Base-by-base conservation (phyloP, 92 coral and sea anemone genomes). In the Palythoa heliodiscus region DNA sequence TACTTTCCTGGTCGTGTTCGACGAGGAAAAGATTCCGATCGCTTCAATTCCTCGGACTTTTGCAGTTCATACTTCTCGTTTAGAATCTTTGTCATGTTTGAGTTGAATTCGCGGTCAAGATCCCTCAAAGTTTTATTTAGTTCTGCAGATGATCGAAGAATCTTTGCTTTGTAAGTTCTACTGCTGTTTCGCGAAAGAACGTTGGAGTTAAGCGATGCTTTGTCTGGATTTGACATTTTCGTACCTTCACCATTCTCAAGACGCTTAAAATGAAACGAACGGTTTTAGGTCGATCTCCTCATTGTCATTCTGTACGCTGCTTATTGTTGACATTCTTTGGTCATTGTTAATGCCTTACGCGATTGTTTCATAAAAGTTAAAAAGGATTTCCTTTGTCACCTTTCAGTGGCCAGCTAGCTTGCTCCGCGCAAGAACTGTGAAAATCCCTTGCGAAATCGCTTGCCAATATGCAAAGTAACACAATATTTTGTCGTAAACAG, bases 71-170 rank as follows among this genome's bases (percentile, higher is more conserved):
- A 83, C 54, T 79, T 84, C n/a, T 93, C 95, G 75, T 73, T 92
- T 50, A 93, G 84, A 69, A 93, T 88, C 92, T 88, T 93, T 11
- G 95, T 79, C 52, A 93, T 93, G 83, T 76, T 93, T 72, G 93
- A 48, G 55, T 91, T 71, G 67, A 88, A 93, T 75, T 93, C 95
- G 15, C 85, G 82, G 76, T 93, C 91, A 35, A 93, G 87, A 29
- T 89, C 89, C 35, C 86, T 88, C 10, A 93, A 74, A 15, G 93
- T 93, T 24, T 93, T 91, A 71, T 71, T 81, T 48, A 93, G 87
- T 67, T 90, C 93, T n/a, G 92, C 92, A 39, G 92, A 91, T 0
- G 93, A 91, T 78, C 91, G 91, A 63, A 82, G 83, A 11, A 82
- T 63, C 17, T 88, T 83, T 35, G 83, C 94, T 38, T 93, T 87